These are phyloP conservation scores for Gorsachius goisagi DNA, from an alignment of 2,113 vertebrate genomes.

Conservation along the genomic window DNA sequence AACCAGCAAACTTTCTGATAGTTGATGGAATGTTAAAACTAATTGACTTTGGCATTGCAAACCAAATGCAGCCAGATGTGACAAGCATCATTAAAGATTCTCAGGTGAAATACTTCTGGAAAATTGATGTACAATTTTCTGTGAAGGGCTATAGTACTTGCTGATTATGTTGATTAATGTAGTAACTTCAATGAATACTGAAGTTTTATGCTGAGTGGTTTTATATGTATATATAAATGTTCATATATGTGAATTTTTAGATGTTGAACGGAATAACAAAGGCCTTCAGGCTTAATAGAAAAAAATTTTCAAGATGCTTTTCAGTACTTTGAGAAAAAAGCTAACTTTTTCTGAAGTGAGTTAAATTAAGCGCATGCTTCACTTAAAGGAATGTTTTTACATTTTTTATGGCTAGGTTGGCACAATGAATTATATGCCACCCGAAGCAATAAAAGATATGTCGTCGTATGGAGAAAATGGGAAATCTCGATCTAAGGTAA, in stretches of 20 bases:
- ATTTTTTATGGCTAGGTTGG: conserved; percentile 82
- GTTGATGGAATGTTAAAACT: conserved; percentile 94
- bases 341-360: neutral
- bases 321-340: neutral
- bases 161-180: neutral
- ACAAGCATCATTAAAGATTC: conserved; percentile 98
- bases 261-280: neutral
- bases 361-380: neutral
- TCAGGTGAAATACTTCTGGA: conserved; percentile 76
- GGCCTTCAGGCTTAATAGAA: neutral
- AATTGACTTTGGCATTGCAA: conserved; percentile 98
- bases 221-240: neutral
- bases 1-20: conserved; percentile 96
- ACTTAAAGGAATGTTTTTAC: neutral
- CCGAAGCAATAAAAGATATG: conserved; percentile 94
- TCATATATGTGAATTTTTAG: neutral
- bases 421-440: conserved; percentile 97
- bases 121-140: neutral
- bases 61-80: conserved; percentile 94
- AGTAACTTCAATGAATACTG: neutral
- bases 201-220: neutral
- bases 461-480: conserved; percentile 86
- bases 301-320: neutral
- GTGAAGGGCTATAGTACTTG: neutral
- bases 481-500: conserved; percentile 89